Conservation (phyloP, 2,797 vertebrate genomes). For the Cottoperca gobio region DNA sequence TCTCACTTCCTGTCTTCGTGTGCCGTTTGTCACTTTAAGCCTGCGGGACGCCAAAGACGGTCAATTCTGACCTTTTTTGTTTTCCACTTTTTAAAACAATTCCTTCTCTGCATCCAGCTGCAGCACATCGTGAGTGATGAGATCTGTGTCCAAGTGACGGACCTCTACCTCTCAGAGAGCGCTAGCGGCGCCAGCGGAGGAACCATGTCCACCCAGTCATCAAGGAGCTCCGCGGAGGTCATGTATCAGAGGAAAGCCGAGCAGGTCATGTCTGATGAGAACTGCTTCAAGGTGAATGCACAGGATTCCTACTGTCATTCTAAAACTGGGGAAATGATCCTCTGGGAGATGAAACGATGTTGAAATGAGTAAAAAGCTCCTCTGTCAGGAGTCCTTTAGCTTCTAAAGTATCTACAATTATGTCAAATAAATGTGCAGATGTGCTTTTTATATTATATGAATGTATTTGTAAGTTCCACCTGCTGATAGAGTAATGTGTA, state of each 20-base stretch:
- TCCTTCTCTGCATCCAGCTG: conserved; percentile 81
- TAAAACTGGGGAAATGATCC: background rate
- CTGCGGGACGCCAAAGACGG: background rate
- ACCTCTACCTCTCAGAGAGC: conserved; percentile 94
- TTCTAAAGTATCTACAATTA: background rate
- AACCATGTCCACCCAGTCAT: conserved; percentile 85
- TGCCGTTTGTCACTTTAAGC: background rate
- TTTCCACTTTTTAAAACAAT: background rate
- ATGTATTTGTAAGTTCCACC: background rate
- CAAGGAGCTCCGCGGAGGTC: conserved; percentile 85
- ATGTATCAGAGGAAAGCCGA: conserved; percentile 94
- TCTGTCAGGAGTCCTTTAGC: background rate
- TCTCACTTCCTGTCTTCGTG: fast-evolving
- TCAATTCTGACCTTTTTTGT: background rate
- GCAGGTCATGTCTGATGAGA: conserved; percentile 98
- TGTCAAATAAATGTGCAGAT: background rate
- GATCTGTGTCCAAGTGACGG: conserved; percentile 96
- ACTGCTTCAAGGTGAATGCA: conserved; percentile 94
- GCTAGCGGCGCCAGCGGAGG: conserved; percentile 89
- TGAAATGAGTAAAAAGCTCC: background rate
- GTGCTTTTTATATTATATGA: too few species aligned
- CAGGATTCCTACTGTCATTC: background rate
- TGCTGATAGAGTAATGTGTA: background rate
- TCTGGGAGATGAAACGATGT: background rate
- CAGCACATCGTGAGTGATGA: conserved; percentile 99